Evolutionary conservation across 2,888 invertebrate genomes (phyloP).

Genomic region (Andricus quercusramuli): DNA sequence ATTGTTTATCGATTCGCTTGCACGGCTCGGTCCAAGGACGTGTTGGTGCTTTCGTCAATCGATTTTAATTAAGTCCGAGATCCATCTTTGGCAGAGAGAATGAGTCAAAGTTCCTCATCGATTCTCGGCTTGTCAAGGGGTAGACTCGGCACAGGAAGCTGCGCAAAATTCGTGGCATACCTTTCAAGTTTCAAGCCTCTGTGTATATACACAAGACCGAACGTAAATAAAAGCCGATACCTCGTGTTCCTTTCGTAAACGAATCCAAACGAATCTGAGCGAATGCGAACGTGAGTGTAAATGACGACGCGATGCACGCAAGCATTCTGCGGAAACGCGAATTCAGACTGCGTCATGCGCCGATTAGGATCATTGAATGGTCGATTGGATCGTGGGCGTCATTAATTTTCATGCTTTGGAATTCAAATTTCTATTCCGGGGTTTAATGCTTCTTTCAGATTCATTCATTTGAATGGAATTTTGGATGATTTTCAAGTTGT

Average conservation of each 20-base stretch:
- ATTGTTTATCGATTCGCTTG: constrained; percentile 43
- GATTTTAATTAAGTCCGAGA: constrained; percentile 61
- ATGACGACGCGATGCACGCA: constrained; percentile 18
- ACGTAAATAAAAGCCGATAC: constrained; percentile 25
- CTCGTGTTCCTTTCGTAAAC: constrained; percentile 21
- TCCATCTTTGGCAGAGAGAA: constrained; percentile 60
- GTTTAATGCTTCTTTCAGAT: background rate
- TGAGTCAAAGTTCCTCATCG: constrained; percentile 46
- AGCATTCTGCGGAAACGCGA: constrained; percentile 9
- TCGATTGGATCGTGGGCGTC: constrained; percentile 5
- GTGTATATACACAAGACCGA: constrained; percentile 23
- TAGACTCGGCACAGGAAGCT: constrained; percentile 50
- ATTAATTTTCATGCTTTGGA: background rate
- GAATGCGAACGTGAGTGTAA: background rate
- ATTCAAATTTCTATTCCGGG: background rate
- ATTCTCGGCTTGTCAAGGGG: background rate
- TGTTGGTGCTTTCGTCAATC: constrained; percentile 56
- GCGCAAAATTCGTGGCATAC: constrained; percentile 55
- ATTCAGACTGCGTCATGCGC: background rate
- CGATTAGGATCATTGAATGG: constrained; percentile 20
- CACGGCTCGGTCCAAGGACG: constrained; percentile 58
- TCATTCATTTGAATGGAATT: background rate
- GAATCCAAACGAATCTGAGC: background rate
- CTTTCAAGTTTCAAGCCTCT: constrained; percentile 49
- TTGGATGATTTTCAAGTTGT: background rate